phyloP scores from a whole-genome alignment of 1,140 invertebrate genomes.

The Diprion similis region DNA sequence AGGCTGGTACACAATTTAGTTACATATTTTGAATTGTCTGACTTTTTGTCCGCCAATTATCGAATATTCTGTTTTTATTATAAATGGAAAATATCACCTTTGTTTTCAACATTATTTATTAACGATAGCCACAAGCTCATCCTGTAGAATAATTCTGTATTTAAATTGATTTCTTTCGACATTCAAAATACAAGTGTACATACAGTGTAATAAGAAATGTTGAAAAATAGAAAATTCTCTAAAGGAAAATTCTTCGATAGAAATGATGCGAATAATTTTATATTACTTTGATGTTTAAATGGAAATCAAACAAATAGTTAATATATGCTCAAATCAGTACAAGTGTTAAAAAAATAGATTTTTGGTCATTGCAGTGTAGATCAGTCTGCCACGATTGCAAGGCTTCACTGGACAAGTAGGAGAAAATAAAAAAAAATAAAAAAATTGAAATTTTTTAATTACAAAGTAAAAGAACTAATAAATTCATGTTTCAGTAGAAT shows the following conservation, averaged over 20 bases:
- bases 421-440: neutral
- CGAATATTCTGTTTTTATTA: too few species aligned
- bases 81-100: too few species aligned
- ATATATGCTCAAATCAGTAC: neutral
- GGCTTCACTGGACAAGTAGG: slow-evolving; percentile 17
- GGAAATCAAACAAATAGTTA: neutral
- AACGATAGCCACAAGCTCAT: too few species aligned
- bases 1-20: too few species aligned
- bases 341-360: slow-evolving; percentile 9
- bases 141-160: neutral
- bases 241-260: slow-evolving; percentile 17
- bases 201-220: neutral
- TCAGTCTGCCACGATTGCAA: slow-evolving; percentile 16
- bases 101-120: too few species aligned
- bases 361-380: slow-evolving; percentile 21
- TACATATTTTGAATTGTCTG: too few species aligned
- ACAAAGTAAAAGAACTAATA: neutral
- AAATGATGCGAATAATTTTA: neutral
- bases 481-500: neutral
- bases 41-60: too few species aligned
- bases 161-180: neutral
- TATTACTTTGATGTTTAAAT: too few species aligned
- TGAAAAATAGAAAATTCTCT: slow-evolving; percentile 20
- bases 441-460: neutral
- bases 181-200: neutral